Conservation (phyloP, 2,888 invertebrate genomes). For the Leucozona laternaria region DNA sequence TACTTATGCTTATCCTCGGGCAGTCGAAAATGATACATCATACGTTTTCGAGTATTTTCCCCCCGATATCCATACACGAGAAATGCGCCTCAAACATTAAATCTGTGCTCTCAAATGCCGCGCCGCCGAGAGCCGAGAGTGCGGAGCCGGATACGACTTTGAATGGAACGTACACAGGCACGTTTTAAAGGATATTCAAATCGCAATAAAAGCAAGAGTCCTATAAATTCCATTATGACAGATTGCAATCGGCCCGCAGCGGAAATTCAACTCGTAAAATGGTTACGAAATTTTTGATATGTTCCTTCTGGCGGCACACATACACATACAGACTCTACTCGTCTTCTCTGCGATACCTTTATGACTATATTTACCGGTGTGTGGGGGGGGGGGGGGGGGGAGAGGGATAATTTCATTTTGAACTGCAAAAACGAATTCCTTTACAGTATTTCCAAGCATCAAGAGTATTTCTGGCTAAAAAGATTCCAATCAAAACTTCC, state of each 20-base stretch:
- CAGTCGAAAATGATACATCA: constrained; percentile 72
- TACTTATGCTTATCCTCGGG: constrained; percentile 59
- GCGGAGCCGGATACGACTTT: constrained; percentile 30
- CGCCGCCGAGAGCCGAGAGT: not conserved
- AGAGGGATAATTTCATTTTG: constrained; percentile 1
- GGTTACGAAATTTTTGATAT: constrained; percentile 75
- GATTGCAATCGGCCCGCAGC: constrained; percentile 78
- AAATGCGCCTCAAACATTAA: constrained; percentile 41
- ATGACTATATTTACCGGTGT: constrained; percentile 25
- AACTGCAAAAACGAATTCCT: constrained; percentile 41
- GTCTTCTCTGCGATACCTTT: constrained; percentile 57
- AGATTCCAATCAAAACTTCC: constrained; percentile 72
- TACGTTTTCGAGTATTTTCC: constrained; percentile 53
- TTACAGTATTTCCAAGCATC: constrained; percentile 47
- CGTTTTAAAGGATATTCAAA: constrained; percentile 72
- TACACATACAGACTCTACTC: constrained; percentile 15
- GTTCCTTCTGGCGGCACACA: constrained; percentile 67
- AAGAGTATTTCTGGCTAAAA: constrained; percentile 42
- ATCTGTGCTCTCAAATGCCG: constrained; percentile 41
- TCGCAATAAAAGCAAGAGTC: constrained; percentile 74
- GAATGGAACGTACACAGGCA: constrained; percentile 34
- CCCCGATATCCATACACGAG: constrained; percentile 22
- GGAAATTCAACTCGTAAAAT: constrained; percentile 78
- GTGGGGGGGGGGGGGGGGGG: no score
- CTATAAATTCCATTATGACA: constrained; percentile 78